Base-by-base conservation (phyloP, 1,140 invertebrate genomes). In the Trichonephila clavipes region DNA sequence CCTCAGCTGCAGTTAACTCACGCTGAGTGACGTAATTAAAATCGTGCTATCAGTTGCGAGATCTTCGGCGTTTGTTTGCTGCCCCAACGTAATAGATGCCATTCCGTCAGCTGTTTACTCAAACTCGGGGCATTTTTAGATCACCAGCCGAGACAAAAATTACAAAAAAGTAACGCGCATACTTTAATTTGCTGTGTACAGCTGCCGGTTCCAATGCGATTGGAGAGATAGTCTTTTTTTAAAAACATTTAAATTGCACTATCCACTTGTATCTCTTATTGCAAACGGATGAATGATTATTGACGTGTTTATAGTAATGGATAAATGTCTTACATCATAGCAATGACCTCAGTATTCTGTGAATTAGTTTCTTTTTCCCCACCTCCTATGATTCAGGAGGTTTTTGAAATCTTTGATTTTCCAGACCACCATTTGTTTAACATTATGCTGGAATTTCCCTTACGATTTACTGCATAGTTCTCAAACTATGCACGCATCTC, bases 21-120 rank as follows among this genome's bases (percentile, higher is more conserved):
- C 40, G 82, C 82, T 51, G 21, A 83, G 82, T 83, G 82, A 83
- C 82, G 82, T 83, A 83, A 83, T 83, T 83, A 83, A 83, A 83
- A 21, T 83, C 82, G 82, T 83, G 82, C 82, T 83, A 83, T 83
- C 82, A 83, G 82, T 44, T 44, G 82, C 82, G 82, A 83, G 82
- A 83, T 83, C 82, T 82, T 51, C 7, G 40, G 72, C 72, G 34
- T 77, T 77, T 77, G 72, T 77, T 77, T 77, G 6, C 72, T 16
- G 2, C 28, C 72, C 2, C 72, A 77, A 77, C 72, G 72, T 77
- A 77, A 77, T 77, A 34, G 72, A 77, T 77, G 72, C 72, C 72
- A 77, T 77, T 77, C 72, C 72, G 14, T 77, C 72, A 77, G 72
- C 72, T 77, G 72, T 18, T 4, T 34, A 77, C 72, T 28, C 72